A percentile compares a stretch with the other conserved stretches of the same genome.
These are phyloP conservation scores for Plecotus auritus DNA, from an alignment of 2,113 vertebrate species.

Conservation along the genomic window DNA sequence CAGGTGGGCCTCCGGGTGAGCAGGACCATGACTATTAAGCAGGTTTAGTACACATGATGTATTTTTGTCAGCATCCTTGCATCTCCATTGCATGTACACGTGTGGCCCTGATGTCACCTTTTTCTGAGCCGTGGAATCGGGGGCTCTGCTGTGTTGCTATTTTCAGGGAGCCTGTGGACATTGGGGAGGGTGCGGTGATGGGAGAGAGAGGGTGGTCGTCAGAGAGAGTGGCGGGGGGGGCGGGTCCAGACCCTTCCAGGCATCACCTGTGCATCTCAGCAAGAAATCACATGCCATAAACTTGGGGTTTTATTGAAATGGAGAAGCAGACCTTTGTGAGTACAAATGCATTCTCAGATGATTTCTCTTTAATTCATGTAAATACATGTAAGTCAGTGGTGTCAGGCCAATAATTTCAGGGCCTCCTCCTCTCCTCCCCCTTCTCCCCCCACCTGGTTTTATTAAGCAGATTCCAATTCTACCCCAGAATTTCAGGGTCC, in stretches of 20 bases:
- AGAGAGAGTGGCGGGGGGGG: background rate
- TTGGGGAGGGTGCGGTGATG: background rate
- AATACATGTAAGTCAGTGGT: background rate
- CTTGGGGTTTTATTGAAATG: background rate
- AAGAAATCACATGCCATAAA: background rate
- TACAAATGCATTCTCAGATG: background rate
- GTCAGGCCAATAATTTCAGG: background rate
- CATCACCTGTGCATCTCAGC: background rate
- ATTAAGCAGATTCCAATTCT: background rate
- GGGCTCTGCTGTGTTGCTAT: background rate
- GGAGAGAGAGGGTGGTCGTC: background rate
- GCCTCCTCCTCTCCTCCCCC: background rate
- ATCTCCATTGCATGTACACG: background rate
- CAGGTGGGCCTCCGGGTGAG: background rate
- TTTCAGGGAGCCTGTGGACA: background rate
- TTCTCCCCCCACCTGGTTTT: background rate
- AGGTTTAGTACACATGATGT: fast-evolving
- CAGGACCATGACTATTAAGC: background rate
- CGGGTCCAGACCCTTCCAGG: background rate
- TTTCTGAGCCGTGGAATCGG: background rate
- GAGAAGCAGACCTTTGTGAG: background rate
- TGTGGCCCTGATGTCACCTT: background rate
- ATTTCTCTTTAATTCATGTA: background rate
- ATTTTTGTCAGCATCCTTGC: background rate
- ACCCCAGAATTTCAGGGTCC: background rate